Conservation (phyloP, 2,797 vertebrate species). For the Onychomys leucogaster region DNA sequence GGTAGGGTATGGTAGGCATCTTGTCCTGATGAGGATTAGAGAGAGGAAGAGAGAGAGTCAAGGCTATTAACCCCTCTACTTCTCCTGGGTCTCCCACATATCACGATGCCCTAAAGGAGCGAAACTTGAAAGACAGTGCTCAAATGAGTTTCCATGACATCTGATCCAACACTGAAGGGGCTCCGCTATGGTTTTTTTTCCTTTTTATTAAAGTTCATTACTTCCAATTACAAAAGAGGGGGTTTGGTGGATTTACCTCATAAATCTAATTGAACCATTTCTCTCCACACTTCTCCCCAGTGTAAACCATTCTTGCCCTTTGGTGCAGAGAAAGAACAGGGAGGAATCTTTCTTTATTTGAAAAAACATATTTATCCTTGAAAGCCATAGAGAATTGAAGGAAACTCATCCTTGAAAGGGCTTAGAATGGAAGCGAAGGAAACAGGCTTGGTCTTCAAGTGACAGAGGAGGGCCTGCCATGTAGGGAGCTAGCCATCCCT, state of each 20-base stretch:
- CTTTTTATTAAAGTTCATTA: conserved; percentile 81
- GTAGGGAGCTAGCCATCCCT: not conserved
- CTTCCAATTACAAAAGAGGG: conserved; percentile 73
- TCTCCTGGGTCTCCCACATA: not conserved
- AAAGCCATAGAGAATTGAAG: conserved; percentile 64
- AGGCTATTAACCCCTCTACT: conserved; percentile 61
- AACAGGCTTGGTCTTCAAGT: not conserved
- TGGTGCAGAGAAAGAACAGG: conserved; percentile 3
- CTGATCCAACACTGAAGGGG: conserved; percentile 65
- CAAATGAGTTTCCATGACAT: conserved; percentile 44
- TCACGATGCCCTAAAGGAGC: conserved; percentile 40
- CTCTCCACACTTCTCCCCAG: conserved; percentile 25
- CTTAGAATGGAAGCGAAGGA: not conserved
- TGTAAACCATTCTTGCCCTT: conserved; percentile 54
- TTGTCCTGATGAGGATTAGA: not conserved
- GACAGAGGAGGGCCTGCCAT: not conserved
- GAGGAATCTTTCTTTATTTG: conserved; percentile 67
- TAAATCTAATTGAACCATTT: conserved; percentile 51
- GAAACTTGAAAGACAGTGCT: conserved; percentile 60
- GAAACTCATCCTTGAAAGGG: not conserved
- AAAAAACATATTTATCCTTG: conserved; percentile 46
- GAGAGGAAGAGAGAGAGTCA: not conserved
- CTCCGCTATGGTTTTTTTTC: conserved; percentile 59
- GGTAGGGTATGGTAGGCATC: not conserved
- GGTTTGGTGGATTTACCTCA: not conserved